Evolutionary conservation across 1,140 invertebrate genomes (phyloP).

Genomic region (Drosophila ercepeae): DNA sequence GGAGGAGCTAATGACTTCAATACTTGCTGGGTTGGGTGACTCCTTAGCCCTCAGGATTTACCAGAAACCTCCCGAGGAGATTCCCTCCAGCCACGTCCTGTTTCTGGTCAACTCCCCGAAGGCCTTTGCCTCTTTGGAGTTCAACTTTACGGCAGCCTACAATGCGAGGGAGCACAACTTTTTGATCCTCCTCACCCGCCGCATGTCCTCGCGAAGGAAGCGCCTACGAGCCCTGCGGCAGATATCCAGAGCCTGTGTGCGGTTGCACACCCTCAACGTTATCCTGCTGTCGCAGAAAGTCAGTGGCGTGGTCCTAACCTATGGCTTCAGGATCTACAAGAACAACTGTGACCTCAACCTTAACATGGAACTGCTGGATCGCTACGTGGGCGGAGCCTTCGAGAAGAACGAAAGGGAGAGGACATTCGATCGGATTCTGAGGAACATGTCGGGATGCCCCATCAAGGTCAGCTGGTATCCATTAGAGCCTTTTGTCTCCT

Average conservation of each 20-base stretch:
- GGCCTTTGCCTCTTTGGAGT: conserved; percentile 37
- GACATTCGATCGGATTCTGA: conserved; percentile 34
- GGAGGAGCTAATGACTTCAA: conserved; percentile 15
- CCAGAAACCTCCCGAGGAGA: conserved; percentile 8
- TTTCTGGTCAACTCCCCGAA: conserved; percentile 50
- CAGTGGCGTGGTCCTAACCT: conserved; percentile 27
- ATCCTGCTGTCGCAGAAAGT: conserved; percentile 41
- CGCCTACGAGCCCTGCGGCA: conserved; percentile 8
- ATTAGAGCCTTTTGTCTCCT: conserved; percentile 45
- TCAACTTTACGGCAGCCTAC: conserved; percentile 35
- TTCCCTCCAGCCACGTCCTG: conserved; percentile 35
- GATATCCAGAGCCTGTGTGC: conserved; percentile 48
- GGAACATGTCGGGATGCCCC: conserved; percentile 45
- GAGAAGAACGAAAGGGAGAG: neutral
- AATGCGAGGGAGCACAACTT: conserved; percentile 55
- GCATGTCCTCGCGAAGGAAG: neutral
- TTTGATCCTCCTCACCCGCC: conserved; percentile 46
- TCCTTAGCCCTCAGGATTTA: conserved; percentile 39
- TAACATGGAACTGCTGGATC: conserved; percentile 25
- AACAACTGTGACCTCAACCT: conserved; percentile 23
- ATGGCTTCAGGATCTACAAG: conserved; percentile 44
- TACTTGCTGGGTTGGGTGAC: conserved; percentile 21
- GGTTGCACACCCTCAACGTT: conserved; percentile 50
- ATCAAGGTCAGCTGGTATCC: conserved; percentile 58
- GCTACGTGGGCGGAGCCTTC: conserved; percentile 23